These are phyloP conservation scores for Allobates femoralis DNA, from an alignment of 2,797 vertebrate species.

Conservation along the genomic window DNA sequence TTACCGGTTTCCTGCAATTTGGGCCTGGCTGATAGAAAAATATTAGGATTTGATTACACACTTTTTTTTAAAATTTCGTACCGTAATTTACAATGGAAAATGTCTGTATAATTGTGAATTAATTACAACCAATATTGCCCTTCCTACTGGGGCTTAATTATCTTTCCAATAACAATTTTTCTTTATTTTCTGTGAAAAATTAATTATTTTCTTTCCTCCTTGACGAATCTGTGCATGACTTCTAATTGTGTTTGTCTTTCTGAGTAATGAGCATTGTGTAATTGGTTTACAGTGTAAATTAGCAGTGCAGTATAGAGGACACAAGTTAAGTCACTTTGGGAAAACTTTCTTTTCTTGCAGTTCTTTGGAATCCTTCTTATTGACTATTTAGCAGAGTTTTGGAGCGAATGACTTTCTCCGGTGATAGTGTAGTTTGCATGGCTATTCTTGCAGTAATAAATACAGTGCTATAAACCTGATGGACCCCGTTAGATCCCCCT, in stretches of 20 bases:
- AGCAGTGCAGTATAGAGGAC: constrained; percentile 9
- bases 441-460: too few relatives aligned
- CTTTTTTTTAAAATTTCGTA: too few relatives aligned
- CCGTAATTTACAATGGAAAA: neutral
- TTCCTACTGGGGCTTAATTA: constrained; percentile 36
- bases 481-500: too few relatives aligned
- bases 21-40: neutral
- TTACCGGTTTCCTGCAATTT: neutral
- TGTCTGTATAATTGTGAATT: constrained; percentile 23
- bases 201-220: constrained; percentile 28
- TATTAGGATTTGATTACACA: neutral
- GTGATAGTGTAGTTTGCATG: too few relatives aligned
- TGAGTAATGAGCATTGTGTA: constrained; percentile 45
- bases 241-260: constrained; percentile 40
- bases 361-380: neutral
- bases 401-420: neutral
- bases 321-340: constrained; percentile 4
- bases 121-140: constrained; percentile 5
- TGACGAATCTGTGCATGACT: constrained; percentile 29
- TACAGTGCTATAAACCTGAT: too few relatives aligned
- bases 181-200: constrained; percentile 43
- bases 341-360: neutral
- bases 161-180: constrained; percentile 17
- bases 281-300: constrained; percentile 28
- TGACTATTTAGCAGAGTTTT: neutral